Evolutionary conservation across 1,140 invertebrate species (phyloP), one percentile per base, ranked within the genome.

Genomic region (Colletes gigas): DNA sequence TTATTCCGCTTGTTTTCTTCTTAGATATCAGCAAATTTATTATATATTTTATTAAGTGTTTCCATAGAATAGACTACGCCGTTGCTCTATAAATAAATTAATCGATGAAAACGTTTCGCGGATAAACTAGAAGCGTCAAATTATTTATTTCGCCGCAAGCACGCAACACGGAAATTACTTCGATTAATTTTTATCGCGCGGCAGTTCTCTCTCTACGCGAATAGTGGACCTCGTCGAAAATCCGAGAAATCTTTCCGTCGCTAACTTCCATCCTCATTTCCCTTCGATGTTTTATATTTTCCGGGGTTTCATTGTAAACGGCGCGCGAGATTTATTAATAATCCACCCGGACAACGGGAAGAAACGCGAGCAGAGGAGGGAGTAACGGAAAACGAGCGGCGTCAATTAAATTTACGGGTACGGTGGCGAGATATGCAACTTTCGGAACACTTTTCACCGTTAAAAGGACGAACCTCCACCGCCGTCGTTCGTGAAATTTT

Each of bases 281-380:
- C 17, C 15, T 55, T 30, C 70, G 50, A 21, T 21, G 12, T 21
- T n/a, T 67, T 52, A 52, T 73, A 60, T 67, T 67, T 59, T 7
- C n/a, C 54, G n/a, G 44, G 2, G 9, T 41, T 30, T 66, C 70
- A n/a, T 66, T 75, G 19, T 66, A 75, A 80, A 67, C 50, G 54
- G 52, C 41, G 44, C 62, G 52, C 59, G 21, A 60, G 62, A 74
- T 80, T 79, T 80, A 80, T 74, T 74, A 80, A 80, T 75, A 80
- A 74, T 80, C 78, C 54, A 14, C 0, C 41, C 62, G 4, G 78
- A 41, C 30, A 57, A 52, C 41, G 67, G 4, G 67, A 55, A 59
- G 21, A 39, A 30, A 9, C 5, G n/a, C 15, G 30, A 41, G 14
- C 41, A 62, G 12, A 39, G 50, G n/a, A 12, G 57, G 8, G 14